Evolutionary conservation across 1,140 invertebrate species (phyloP), one percentile per base, ranked within the genome.

Genomic region (Drosophila ananassae): DNA sequence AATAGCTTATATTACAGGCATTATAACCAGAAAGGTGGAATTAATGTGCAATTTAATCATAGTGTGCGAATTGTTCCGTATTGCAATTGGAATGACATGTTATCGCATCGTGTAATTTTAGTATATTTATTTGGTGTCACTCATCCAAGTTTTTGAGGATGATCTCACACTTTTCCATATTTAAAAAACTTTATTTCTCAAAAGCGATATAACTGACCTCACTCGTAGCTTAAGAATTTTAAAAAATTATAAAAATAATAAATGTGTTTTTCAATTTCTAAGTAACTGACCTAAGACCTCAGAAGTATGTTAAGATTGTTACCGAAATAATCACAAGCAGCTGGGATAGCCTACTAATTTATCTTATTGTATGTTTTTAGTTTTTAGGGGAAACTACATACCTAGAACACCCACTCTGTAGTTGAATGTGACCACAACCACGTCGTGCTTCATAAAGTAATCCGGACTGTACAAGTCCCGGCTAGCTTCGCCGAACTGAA

Each of bases 351-450:
- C 25, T 4, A 28, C 5, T 28, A 28, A 0, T 28, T 28, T 28
- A 28, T 28, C 25, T 28, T 5, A 0, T 28, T 28, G 0, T 28
- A 6, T 1, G 25, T 6, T 28, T 1, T 1, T 6, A 28, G 7
- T 28, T 7, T 6, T 6, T 6, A 28, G 25, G 25, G 3, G 25
- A 7, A 7, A 28, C 25, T 1, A 28, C 84, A 69, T 24, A 90
- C 87, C 95, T 5, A 95, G 90, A 6, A 93, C 84, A 8, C 94
- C 94, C 3, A 96, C 79, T 64, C 96, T 93, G 87, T 96, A 96
- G 81, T 96, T 96, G 1, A 96, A 92, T 0, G 94, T 94, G 1
- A 96, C 94, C 0, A 96, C 63, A 9, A 96, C 91, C 0, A 96
- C 91, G 41, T 94, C 93, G 73, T 95, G 92, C 12, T 93, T 91